A percentile compares a stretch with the other conserved stretches of the same genome.
phyloP scores from a whole-genome alignment of 2,888 invertebrate species.

The Lordiphosa andalusiaca region DNA sequence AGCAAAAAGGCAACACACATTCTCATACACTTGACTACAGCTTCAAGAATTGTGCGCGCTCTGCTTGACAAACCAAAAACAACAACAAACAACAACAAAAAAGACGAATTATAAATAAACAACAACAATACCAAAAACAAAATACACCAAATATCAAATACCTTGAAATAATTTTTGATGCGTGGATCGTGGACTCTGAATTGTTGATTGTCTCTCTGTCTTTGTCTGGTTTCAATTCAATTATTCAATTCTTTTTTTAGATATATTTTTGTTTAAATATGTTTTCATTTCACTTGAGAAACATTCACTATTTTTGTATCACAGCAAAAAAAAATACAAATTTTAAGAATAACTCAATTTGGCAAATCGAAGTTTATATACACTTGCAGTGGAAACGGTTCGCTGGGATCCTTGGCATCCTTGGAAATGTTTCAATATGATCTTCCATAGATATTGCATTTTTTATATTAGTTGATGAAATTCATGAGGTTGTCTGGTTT shows the following conservation, averaged over 20 bases:
- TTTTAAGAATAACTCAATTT: too few species aligned
- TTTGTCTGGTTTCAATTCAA: background rate
- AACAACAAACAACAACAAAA: too few species aligned
- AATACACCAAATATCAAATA: slow-evolving; percentile 23
- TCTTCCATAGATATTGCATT: too few species aligned
- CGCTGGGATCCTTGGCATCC: too few species aligned
- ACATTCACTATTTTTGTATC: background rate
- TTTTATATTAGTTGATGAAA: too few species aligned
- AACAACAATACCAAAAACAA: slow-evolving; percentile 1
- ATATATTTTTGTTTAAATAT: slow-evolving; percentile 16
- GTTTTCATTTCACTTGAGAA: slow-evolving; percentile 28
- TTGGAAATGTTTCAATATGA: too few species aligned
- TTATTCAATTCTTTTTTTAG: slow-evolving; percentile 1
- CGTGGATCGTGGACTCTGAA: slow-evolving; percentile 4
- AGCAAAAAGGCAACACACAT: slow-evolving; percentile 20
- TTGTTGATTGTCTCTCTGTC: background rate
- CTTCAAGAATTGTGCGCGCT: slow-evolving; percentile 2
- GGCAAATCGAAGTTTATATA: too few species aligned
- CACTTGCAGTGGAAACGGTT: too few species aligned
- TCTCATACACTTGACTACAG: slow-evolving; percentile 21
- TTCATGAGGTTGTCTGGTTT: too few species aligned
- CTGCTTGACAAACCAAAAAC: too few species aligned
- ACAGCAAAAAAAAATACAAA: too few species aligned
- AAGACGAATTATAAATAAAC: background rate
- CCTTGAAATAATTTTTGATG: slow-evolving; percentile 38